Evolutionary conservation across 2,797 vertebrate species (phyloP), one percentile per base, ranked within the genome.

Genomic region (Rhinatrema bivittatum): DNA sequence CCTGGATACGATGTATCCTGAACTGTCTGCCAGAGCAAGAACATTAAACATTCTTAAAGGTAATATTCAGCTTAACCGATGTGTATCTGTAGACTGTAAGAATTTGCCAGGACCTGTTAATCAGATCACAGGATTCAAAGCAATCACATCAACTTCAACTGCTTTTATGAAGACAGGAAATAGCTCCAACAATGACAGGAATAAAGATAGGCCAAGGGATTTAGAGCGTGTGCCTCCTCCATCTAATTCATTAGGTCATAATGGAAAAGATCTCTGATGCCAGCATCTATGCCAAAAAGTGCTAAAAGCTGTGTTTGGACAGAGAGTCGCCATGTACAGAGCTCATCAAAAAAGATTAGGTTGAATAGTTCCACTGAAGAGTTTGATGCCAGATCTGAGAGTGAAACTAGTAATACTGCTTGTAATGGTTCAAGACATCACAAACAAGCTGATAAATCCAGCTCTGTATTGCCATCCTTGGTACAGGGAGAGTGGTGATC

Each of bases 1-100:
- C 25, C 60, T 99, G 5, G 94, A 98, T 55, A 87, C 82, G 34
- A 96, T 98, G 91, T 98, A 99, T 61, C 94, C 94, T 7, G 89
- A 97, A 29, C 69, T 98, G 3, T 98, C 94, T 3, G 91, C 94
- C 32, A 82, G 88, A 3, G 94, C 91, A 10, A 82, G 93, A 36
- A 98, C 96, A 10, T 81, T 98, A 31, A 94, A 75, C 68, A 93
- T 98, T 32, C 83, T 99, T 32, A 84, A 88, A 52, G 91, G 94
- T 11, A 92, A 92, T 10, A 82, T 97, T 35, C 79, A 77, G 20
- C 81, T 93, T 7, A 51, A 58, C 3, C 74, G 76, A 4, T 65
- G 80, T 6, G 41, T 71, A 0, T 63, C 81, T 4, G 65, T 86
- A 4, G 79, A 62, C 2, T 54, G 70, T 9, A 60, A 72, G 0